Percentiles rank a stretch among this genome's conserved stretches.
phyloP scores from a whole-genome alignment of 2,888 invertebrate species.

The Gastrophysa polygoni region DNA sequence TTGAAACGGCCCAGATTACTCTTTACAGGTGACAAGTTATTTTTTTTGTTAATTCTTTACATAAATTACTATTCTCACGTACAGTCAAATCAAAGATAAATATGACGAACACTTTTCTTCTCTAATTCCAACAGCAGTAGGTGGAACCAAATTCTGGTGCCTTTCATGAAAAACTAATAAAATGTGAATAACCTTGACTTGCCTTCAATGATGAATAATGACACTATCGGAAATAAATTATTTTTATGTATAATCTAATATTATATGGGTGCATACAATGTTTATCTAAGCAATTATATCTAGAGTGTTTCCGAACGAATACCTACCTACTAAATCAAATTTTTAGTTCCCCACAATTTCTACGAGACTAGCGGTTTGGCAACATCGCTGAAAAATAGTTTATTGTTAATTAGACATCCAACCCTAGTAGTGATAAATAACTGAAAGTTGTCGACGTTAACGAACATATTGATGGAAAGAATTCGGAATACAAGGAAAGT shows the following conservation, averaged over 20 bases:
- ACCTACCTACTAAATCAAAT: too few species aligned
- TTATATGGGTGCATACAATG: too few species aligned
- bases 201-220: background rate
- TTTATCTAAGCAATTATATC: too few species aligned
- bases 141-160: background rate
- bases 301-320: too few species aligned
- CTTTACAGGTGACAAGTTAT: too few species aligned
- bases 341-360: conserved; percentile 26
- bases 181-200: background rate
- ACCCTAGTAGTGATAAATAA: conserved; percentile 23
- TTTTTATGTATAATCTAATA: background rate
- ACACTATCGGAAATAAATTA: background rate
- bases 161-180: background rate
- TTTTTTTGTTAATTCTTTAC: too few species aligned
- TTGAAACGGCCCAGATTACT: too few species aligned
- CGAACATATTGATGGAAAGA: conserved; percentile 20
- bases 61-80: background rate
- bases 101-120: too few species aligned
- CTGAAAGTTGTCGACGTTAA: conserved; percentile 23
- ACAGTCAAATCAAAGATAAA: background rate
- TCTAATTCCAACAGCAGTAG: too few species aligned
- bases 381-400: conserved; percentile 35
- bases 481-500: background rate
- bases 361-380: conserved; percentile 26
- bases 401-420: conserved; percentile 23